Conservation (phyloP, 2,797 vertebrate species). For the Propithecus perrieri region DNA sequence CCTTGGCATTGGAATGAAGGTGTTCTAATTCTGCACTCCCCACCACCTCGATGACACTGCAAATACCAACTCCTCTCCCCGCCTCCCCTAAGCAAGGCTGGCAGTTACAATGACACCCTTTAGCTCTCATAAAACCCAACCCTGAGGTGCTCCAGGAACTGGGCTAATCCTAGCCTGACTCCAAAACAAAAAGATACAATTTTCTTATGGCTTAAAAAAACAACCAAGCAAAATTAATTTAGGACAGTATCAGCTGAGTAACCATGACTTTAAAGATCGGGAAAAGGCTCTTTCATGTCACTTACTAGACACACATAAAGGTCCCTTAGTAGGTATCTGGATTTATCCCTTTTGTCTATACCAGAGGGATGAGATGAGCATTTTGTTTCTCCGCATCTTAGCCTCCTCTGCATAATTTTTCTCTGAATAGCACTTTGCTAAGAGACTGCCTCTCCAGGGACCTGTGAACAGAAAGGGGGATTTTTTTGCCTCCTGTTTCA, state of each 20-base stretch:
- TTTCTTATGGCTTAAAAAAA: constrained; percentile 39
- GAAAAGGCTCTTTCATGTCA: constrained; percentile 25
- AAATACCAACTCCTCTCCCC: constrained; percentile 31
- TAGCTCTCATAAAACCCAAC: not conserved
- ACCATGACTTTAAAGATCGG: not conserved
- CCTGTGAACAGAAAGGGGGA: not conserved
- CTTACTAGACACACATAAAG: constrained; percentile 26
- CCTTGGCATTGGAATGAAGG: constrained; percentile 30
- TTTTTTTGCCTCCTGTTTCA: not conserved
- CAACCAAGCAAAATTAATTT: constrained; percentile 30
- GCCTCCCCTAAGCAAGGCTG: not conserved
- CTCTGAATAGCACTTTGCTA: constrained; percentile 52
- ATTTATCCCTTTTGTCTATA: not conserved
- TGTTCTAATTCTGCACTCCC: not conserved
- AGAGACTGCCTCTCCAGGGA: constrained; percentile 37
- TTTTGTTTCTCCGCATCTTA: not conserved
- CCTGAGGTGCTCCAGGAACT: not conserved
- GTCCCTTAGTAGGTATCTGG: not conserved
- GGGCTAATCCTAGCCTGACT: not conserved
- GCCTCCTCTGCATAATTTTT: constrained; percentile 41
- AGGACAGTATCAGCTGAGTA: not conserved
- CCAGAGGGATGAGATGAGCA: not conserved
- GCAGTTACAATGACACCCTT: not conserved
- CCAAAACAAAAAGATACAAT: constrained; percentile 21
- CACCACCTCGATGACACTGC: constrained; percentile 45